Evolutionary conservation across 2,797 vertebrate genomes (phyloP).

Genomic region (Ibycter americanus): DNA sequence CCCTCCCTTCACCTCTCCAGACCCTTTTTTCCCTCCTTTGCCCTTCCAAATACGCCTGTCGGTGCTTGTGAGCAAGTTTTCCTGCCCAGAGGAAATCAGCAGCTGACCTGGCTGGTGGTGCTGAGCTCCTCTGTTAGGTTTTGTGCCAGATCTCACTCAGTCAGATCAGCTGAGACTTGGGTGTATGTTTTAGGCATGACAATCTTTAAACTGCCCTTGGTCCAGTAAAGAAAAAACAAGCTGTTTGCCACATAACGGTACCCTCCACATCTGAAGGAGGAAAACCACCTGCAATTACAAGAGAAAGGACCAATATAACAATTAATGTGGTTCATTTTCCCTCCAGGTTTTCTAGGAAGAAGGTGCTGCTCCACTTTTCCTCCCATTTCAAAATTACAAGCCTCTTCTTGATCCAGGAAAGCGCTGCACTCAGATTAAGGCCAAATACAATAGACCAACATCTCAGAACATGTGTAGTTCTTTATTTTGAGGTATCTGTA

Average conservation of each 20-base stretch:
- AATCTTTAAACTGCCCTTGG: not conserved
- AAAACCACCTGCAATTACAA: not conserved
- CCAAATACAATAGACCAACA: not conserved
- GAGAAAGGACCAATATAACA: not conserved
- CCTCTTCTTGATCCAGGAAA: not conserved
- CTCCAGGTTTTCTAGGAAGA: not conserved
- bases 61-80: not conserved
- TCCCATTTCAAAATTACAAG: not conserved
- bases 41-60: not conserved
- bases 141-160: not conserved
- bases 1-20: not conserved
- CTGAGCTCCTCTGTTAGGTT: not conserved
- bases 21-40: not conserved
- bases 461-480: not conserved
- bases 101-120: not conserved
- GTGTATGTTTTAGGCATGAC: not conserved
- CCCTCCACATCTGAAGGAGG: not conserved
- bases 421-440: not conserved
- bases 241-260: not conserved
- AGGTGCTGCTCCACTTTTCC: not conserved
- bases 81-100: not conserved
- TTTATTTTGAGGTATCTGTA: slow-evolving; percentile 27
- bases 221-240: not conserved
- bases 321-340: not conserved
- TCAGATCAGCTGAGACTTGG: not conserved